Conservation (phyloP, 2,113 vertebrate genomes). For the Solea senegalensis region DNA sequence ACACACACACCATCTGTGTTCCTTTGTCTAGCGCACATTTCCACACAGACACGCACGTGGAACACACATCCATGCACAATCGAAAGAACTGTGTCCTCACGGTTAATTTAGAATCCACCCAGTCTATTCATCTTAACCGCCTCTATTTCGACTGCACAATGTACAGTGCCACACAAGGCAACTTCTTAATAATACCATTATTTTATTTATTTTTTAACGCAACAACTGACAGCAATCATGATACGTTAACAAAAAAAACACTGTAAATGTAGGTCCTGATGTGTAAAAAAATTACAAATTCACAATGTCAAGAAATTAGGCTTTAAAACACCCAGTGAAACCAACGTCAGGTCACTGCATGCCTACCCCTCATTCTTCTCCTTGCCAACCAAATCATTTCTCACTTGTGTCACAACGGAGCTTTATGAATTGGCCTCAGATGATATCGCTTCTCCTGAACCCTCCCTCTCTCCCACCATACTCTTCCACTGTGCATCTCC, state of each 20-base stretch:
- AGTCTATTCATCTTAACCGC: too few species aligned
- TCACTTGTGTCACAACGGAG: slow-evolving; percentile 53
- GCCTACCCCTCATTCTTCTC: slow-evolving; percentile 35
- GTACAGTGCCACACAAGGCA: too few species aligned
- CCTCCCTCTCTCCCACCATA: slow-evolving; percentile 21
- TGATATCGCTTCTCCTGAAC: slow-evolving; percentile 20
- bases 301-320: slow-evolving; percentile 19
- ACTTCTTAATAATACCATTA: too few species aligned
- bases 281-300: slow-evolving; percentile 17
- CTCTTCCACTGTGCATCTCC: slow-evolving; percentile 5
- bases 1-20: slow-evolving; percentile 50
- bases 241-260: not conserved
- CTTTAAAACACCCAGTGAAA: slow-evolving; percentile 20
- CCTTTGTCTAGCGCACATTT: slow-evolving; percentile 34
- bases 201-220: too few species aligned
- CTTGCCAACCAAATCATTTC: slow-evolving; percentile 51
- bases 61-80: slow-evolving; percentile 7
- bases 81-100: not conserved
- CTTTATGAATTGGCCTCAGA: slow-evolving; percentile 52
- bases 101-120: not conserved
- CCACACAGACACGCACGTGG: not conserved
- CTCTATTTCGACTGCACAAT: too few species aligned
- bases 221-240: too few species aligned
- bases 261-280: not conserved
- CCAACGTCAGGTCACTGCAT: slow-evolving; percentile 34